Evolutionary conservation across 2,113 vertebrate species (phyloP).

Genomic region (Hyla sarda): DNA sequence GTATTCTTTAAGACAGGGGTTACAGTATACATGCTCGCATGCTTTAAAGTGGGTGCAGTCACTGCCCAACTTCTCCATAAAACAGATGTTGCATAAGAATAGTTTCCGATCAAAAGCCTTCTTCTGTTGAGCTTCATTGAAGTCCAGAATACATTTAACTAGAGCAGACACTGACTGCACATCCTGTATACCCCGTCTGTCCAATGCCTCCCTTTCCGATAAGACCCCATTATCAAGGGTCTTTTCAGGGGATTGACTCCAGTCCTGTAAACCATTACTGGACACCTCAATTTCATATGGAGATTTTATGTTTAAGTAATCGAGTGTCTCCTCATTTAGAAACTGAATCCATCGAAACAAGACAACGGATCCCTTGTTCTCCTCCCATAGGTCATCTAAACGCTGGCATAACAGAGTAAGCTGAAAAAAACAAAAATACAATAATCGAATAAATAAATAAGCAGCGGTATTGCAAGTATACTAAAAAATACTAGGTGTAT

Average conservation of each 20-base stretch:
- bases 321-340: neutral
- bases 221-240: constrained; percentile 25
- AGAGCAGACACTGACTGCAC: constrained; percentile 79
- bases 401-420: constrained; percentile 84
- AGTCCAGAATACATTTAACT: constrained; percentile 90
- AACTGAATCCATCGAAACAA: constrained; percentile 13
- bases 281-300: constrained; percentile 61
- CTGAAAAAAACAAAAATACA: constrained; percentile 66
- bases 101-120: neutral
- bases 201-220: constrained; percentile 64
- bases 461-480: neutral
- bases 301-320: neutral
- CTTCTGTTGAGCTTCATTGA: constrained; percentile 75
- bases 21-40: constrained; percentile 2
- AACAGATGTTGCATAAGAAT: constrained; percentile 11
- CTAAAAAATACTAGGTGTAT: no score
- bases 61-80: neutral
- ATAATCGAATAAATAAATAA: neutral
- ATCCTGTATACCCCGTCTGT: constrained; percentile 81
- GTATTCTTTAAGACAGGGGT: neutral
- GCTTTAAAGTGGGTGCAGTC: constrained; percentile 4
- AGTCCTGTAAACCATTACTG: constrained; percentile 90
- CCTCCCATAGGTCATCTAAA: constrained; percentile 11
- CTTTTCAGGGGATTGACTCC: constrained; percentile 84
- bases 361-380: constrained; percentile 1